Percentiles rank a stretch among this genome's conserved stretches.
These are phyloP conservation scores for Seriola quinqueradiata DNA, from an alignment of 2,113 vertebrate genomes.

Conservation along the genomic window DNA sequence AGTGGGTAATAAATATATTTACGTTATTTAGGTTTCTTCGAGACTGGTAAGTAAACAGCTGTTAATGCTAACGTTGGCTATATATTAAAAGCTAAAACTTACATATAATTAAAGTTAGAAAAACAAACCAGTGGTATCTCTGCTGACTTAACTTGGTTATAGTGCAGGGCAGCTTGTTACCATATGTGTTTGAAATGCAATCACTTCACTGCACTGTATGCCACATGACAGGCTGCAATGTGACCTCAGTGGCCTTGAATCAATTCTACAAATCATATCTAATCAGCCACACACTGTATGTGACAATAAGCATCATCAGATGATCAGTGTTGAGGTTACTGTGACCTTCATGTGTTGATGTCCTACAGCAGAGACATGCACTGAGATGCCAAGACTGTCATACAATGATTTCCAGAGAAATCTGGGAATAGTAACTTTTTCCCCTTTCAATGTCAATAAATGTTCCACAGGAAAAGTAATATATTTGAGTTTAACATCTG, in stretches of 20 bases:
- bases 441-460: not conserved
- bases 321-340: not conserved
- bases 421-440: not conserved
- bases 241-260: not conserved
- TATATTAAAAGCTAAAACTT: no score
- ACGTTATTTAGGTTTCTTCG: no score
- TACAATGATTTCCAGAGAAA: not conserved
- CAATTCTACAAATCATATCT: not conserved
- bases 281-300: not conserved
- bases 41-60: no score
- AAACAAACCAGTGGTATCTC: no score
- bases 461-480: not conserved
- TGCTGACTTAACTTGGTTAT: no score
- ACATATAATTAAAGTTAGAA: no score
- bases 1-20: no score
- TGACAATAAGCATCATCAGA: not conserved
- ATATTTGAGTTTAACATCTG: no score
- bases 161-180: no score
- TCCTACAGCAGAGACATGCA: not conserved
- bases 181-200: not conserved
- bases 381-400: not conserved
- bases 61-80: no score
- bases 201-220: no score
- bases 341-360: not conserved
- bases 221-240: not conserved